Evolutionary conservation across 2,797 vertebrate species (phyloP), one percentile per base, ranked within the genome.

Genomic region (Sebastes diploproa): DNA sequence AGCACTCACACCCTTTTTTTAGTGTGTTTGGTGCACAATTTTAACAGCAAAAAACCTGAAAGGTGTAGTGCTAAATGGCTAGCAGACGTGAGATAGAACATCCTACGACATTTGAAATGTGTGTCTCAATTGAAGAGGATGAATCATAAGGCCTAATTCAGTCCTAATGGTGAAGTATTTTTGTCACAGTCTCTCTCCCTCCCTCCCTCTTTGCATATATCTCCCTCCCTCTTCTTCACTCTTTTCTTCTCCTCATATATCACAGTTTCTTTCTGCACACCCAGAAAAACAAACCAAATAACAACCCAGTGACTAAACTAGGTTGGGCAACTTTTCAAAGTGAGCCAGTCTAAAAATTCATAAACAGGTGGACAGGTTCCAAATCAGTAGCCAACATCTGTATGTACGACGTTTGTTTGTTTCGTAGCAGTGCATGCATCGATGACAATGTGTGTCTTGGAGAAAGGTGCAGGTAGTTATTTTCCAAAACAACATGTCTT

Each of bases 141-240:
- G 84, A 92, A 85, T 91, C 86, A 87, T 14, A 6, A 81, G 36
- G 22, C 61, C 65, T 85, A 88, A 89, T 89, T 90, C 63, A 73
- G 68, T 81, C 70, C 64, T 84, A 74, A 86, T 78, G 67, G 79
- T 77, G 68, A 82, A 79, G 46, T 85, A 79, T 87, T 88, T 90
- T 81, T 78, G 23, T 75, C 38, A 54, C 58, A 30, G 55, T 65
- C 66, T 77, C 66, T 70, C 46, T 54, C 54, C 60, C 38, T 38
- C 69, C 60, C 52, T 38, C 69, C 11, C 7, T 70, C 27, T 46
- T 18, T 23, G 7, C 22, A 4, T 75, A 13, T 67, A 20, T 34
- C 5, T 27, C 14, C 34, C 30, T 38, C 12, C 27, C 29, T 34
- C 72, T 59, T 76, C 18, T 59, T 76, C 14, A 14, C n/a, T 77